Base-by-base conservation (phyloP, 2,797 vertebrate genomes). In the Eremophila alpestris region DNA sequence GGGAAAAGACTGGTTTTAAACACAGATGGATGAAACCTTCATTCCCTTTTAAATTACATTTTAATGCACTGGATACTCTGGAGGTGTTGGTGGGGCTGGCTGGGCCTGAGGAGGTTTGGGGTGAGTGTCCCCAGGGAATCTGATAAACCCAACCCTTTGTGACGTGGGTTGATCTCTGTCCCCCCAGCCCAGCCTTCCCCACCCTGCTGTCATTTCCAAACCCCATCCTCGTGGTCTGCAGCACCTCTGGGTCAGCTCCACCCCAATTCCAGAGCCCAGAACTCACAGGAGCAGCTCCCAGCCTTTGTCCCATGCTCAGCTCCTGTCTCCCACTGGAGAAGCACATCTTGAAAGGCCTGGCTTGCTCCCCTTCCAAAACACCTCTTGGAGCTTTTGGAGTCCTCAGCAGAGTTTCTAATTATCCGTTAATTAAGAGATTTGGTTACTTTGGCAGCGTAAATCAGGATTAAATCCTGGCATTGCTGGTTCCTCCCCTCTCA, bases 201-300 rank as follows among this genome's bases (percentile, higher is more conserved):
- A 1, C 11, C 29, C 38, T 62, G 64, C 51, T n/a, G 32, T 1
- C 10, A 4, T 13, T 36, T 7, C 30, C 52, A 64, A 45, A 34
- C 24, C 45, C 48, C 20, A 8, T 11, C 74, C 92, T 55, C 0
- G 1, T 22, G 34, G 5, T 45, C 62, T 34, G 10, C 1, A 3
- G 15, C 73, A 32, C n/a, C 45, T 51, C 34, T 11, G 11, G 43
- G 3, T 1, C 63, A 40, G 41, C 67, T 64, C 80, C 27, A 3
- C 15, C 60, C 48, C 4, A 2, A 0, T 34, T n/a, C 16, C 1
- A 3, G 64, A 1, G 52, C 18, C 3, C 9, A 1, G 38, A 43
- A 26, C 10, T 48, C 75, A n/a, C 58, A 55, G 34, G 17, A 56
- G 68, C 75, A 56, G 52, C 21, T 80, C n/a, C 32, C 0, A 0